Base-by-base conservation (phyloP, 2,888 invertebrate species). In the Hydrotaea cyrtoneurina region DNA sequence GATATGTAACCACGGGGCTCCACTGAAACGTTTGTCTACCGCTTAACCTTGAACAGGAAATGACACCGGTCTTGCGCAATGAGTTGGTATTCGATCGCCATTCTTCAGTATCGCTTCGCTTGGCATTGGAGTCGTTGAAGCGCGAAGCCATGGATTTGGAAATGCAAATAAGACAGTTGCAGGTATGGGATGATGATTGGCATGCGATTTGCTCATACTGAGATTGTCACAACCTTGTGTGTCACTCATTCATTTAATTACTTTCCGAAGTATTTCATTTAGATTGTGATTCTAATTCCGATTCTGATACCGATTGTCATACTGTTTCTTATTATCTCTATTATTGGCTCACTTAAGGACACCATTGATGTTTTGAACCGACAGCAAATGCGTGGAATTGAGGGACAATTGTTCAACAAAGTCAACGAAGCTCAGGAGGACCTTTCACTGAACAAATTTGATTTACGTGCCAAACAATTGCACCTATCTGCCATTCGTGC, bases 361-460 rank as follows among this genome's bases (percentile, higher is more conserved):
- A 94, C 96, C 73, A 94, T 98, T 87, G 97, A 98, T 89, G 94
- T 96, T 0, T 93, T 98, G 87, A 94, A 95, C 86, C 95, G 98
- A 88, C 95, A 97, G 90, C 98, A 98, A 90, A 93, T 93, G 87
- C 93, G 95, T 78, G 95, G 95, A 85, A 93, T 96, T 86, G 98
- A 98, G 92, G 96, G 95, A 86, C 96, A 96, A 90, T 94, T 97
- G 82, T 97, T 95, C 93, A 97, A 96, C 92, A 98, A 98, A 94
- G 98, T 97, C 88, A 98, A 98, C 92, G 98, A 98, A 93, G 94
- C 98, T 76, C 97, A 98, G 93, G 98, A 98, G 93, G 98, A 98
- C 90, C 96, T 98, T 91, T 97, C 98, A 86, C 94, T 97, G 93
- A 98, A 98, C 93, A 95, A 97, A 90, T 98, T 98, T 93, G 98